These are phyloP conservation scores for Chlorodrepanis virens DNA, from an alignment of 2,113 vertebrate species.

Conservation along the genomic window DNA sequence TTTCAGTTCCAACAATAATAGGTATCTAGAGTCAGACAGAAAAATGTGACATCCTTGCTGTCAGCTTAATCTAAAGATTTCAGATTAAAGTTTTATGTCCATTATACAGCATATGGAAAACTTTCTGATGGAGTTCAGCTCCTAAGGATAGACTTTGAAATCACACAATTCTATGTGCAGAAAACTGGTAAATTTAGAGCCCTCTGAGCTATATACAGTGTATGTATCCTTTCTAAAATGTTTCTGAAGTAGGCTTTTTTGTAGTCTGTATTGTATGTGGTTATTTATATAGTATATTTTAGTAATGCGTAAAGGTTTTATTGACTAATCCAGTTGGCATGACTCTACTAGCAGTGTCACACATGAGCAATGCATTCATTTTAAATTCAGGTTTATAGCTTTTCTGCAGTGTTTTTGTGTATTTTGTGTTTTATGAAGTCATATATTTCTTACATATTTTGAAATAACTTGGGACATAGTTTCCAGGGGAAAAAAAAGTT, in stretches of 20 bases:
- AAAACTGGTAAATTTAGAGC: neutral
- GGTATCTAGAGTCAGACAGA: neutral
- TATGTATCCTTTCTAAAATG: neutral
- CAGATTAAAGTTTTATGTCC: neutral
- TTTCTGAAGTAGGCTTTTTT: neutral
- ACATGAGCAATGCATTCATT: neutral
- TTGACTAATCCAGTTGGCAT: neutral
- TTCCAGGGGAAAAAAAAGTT: neutral
- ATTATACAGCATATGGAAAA: neutral
- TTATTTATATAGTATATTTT: neutral
- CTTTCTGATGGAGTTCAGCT: neutral
- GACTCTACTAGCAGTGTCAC: neutral
- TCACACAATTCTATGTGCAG: neutral
- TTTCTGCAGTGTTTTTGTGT: neutral
- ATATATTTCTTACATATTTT: neutral
- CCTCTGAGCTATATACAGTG: neutral
- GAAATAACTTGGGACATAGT: neutral
- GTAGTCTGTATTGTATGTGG: neutral
- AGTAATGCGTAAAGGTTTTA: neutral
- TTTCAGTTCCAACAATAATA: neutral
- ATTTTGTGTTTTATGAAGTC: neutral
- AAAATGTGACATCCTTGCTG: neutral
- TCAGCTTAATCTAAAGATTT: neutral
- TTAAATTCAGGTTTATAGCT: neutral
- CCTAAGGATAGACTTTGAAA: neutral